Base-by-base conservation (phyloP, 2,113 vertebrate genomes). In the Nyctereutes procyonoides region DNA sequence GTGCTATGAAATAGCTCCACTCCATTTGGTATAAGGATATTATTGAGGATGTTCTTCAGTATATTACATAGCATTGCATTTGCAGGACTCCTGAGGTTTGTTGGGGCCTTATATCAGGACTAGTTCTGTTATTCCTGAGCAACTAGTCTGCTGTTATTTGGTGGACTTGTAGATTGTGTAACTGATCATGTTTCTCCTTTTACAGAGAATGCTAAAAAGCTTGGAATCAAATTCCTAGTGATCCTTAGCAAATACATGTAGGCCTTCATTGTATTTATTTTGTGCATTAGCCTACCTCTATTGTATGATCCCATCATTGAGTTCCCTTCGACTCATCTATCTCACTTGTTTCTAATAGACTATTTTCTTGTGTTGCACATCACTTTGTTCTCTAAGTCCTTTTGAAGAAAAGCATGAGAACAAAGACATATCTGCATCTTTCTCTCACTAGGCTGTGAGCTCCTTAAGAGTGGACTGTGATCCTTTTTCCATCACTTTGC, bases 121-220 rank as follows among this genome's bases (percentile, higher is more conserved):
- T 67, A 86, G 8, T 53, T 65, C 26, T 93, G 48, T 81, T 77
- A 86, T 95, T 28, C 35, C 43, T 60, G 48, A 97, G 86, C n/a
- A 93, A 62, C 43, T 55, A 7, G 28, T 82, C 30, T 79, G 60
- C 28, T 95, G 79, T 93, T 80, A 76, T 88, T 32, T 76, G 77
- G 56, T 67, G 11, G 86, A 67, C 2, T 26, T 32, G 2, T 17
- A 22, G 16, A 48, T 73, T 92, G 17, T 79, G 24, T 84, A 65
- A 79, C 16, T 91, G 71, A 58, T 58, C 20, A 30, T 58, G 30
- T 53, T 76, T 92, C n/a, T 86, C 22, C 30, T 67, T 79, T 73
- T 62, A 79, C 26, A 56, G 38, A 88, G 58, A 84, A 62, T 89
- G 32, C 24, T 56, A 24, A 89, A 91, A 96, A 67, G 5, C 14